Base-by-base conservation (phyloP, 2,113 vertebrate genomes). In the Indri indri region DNA sequence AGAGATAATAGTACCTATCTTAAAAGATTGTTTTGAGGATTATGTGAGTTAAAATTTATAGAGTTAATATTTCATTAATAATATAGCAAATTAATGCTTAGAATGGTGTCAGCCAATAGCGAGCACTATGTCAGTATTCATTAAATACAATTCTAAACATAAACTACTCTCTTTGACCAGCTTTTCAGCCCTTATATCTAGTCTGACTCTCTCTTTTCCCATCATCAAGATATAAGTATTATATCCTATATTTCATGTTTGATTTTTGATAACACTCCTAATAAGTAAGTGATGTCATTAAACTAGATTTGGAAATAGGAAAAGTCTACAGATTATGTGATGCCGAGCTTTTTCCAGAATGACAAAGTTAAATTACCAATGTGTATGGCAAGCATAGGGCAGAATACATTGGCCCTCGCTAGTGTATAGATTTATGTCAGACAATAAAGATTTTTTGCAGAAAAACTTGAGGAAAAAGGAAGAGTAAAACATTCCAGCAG, bases 81-180 rank as follows among this genome's bases (percentile, higher is more conserved):
- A 83, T 32, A 52, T 37, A 74, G 40, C 25, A 66, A 68, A 80
- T 63, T 42, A 45, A 37, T 37, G 27, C 23, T 94, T 81, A 54
- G 34, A 86, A 34, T 47, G 3, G 2, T 52, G 25, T 47, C 30
- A 89, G n/a, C 10, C 65, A 94, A 61, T 45, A 85, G 23, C 8
- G 52, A 79, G 9, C 22, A 77, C 8, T 65, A 40, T 18, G 68
- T 52, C 66, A 70, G 2, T 70, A 77, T 50, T 65, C 74, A 47
- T 76, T 54, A 94, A 92, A 65, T 65, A 77, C 3, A 83, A 42
- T 90, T 94, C 20, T 90, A 79, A 95, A 57, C 17, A 80, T 73
- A 40, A 9, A 68, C 3, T 32, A 42, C 14, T 92, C 89, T 74
- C 65, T 4, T 47, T 70, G 34, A 68, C 27, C 40, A 68, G 45